Evolutionary conservation across 2,113 vertebrate genomes (phyloP).

Genomic region (Litocranius walleri): DNA sequence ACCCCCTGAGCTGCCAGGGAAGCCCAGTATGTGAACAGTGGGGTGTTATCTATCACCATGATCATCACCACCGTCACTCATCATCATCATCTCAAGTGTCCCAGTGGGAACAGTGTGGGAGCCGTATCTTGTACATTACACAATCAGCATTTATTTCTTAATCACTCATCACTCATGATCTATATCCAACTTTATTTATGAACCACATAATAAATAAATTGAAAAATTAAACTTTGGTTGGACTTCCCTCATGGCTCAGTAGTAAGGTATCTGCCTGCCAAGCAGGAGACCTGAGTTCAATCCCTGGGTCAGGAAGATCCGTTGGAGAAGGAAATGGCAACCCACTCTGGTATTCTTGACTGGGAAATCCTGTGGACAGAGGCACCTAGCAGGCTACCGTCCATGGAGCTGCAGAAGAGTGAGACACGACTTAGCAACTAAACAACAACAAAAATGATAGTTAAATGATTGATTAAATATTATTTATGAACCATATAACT

Average conservation of each 20-base stretch:
- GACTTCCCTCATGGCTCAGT: not conserved
- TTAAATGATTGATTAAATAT: not conserved
- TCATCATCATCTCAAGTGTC: not conserved
- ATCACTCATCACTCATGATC: not conserved
- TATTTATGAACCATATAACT: not conserved
- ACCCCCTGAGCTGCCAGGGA: not conserved
- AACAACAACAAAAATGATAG: not conserved
- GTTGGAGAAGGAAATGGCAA: not conserved
- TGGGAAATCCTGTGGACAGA: not conserved
- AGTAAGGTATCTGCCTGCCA: not conserved
- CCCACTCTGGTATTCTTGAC: not conserved
- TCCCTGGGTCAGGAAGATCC: not conserved
- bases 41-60: not conserved
- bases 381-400: not conserved
- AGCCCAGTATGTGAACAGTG: not conserved
- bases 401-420: not conserved
- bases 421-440: not conserved
- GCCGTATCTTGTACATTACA: not conserved
- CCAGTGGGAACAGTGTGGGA: not conserved
- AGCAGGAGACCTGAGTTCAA: not conserved
- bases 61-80: not conserved
- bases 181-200: not conserved
- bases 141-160: not conserved
- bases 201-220: not conserved
- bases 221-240: not conserved